A percentile compares a stretch with the other conserved stretches of the same genome.
These are phyloP conservation scores for Hippocampus mohnikei DNA, from an alignment of 2,113 vertebrate species.

Conservation along the genomic window DNA sequence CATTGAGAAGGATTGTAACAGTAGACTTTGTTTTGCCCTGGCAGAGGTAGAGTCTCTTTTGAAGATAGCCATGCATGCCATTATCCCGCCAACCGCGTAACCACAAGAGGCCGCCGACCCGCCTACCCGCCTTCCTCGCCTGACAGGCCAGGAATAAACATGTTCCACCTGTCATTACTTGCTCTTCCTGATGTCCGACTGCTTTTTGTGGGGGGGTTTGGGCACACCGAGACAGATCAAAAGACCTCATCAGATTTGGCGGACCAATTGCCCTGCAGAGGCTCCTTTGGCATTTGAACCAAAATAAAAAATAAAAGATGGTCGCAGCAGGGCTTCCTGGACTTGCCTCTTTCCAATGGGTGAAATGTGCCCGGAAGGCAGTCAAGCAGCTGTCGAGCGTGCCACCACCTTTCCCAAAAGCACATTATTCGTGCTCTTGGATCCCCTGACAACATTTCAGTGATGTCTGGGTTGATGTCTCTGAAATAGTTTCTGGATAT, in stretches of 20 bases:
- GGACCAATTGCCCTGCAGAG: constrained; percentile 29
- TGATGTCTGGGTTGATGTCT: constrained; percentile 67
- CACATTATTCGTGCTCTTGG: constrained; percentile 60
- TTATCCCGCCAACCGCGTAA: constrained; percentile 27
- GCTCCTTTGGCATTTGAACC: constrained; percentile 21
- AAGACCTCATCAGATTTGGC: constrained; percentile 40
- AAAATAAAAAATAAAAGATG: not conserved
- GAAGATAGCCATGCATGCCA: constrained; percentile 21
- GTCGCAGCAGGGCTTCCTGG: constrained; percentile 44
- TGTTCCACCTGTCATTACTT: constrained; percentile 29
- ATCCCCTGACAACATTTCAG: constrained; percentile 70
- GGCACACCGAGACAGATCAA: constrained; percentile 36
- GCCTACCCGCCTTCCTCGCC: constrained; percentile 19
- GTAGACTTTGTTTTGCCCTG: constrained; percentile 21
- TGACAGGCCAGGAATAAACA: constrained; percentile 36
- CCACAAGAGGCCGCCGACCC: constrained; percentile 13
- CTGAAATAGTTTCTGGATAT: constrained; percentile 58
- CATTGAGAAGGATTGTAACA: not conserved
- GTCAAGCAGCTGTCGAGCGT: constrained; percentile 60
- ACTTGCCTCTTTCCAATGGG: constrained; percentile 58
- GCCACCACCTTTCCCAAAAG: constrained; percentile 62
- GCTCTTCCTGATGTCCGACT: constrained; percentile 23
- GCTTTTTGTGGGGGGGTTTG: constrained; percentile 25
- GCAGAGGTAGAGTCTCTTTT: constrained; percentile 17
- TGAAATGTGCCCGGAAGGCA: constrained; percentile 59